phyloP scores from a whole-genome alignment of 2,888 invertebrate species.

The Muscina levida region DNA sequence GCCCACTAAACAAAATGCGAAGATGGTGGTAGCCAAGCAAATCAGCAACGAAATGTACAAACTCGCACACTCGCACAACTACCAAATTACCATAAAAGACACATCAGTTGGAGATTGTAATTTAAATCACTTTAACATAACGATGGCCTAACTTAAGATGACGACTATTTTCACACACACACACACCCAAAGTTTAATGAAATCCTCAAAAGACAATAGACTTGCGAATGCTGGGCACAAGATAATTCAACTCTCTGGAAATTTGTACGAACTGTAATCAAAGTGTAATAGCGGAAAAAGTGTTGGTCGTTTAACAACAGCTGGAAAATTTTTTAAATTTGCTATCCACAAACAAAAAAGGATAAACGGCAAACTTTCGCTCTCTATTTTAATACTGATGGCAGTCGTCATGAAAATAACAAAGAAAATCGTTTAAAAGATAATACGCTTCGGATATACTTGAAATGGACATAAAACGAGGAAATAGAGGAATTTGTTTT shows the following conservation, averaged over 20 bases:
- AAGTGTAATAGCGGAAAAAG: background rate
- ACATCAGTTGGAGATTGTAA: background rate
- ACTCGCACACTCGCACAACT: too few species aligned
- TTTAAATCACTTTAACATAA: constrained; percentile 22
- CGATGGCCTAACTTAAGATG: background rate
- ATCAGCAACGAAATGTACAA: too few species aligned
- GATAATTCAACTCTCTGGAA: too few species aligned
- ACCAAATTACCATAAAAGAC: background rate
- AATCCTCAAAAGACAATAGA: background rate
- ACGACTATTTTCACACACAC: too few species aligned
- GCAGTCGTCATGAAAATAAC: background rate
- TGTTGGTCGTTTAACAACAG: background rate
- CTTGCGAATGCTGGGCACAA: too few species aligned
- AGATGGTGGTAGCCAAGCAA: too few species aligned
- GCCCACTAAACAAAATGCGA: too few species aligned
- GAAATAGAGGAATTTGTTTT: too few species aligned
- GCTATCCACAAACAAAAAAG: background rate
- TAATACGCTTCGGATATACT: background rate
- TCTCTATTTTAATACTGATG: constrained; percentile 9
- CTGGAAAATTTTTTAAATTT: background rate
- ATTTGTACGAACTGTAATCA: background rate
- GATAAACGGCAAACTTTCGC: background rate
- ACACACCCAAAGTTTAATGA: background rate
- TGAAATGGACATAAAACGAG: too few species aligned
- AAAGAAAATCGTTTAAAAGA: background rate